Evolutionary conservation across 2,797 vertebrate genomes (phyloP).

Genomic region (Phylloscopus collybita): DNA sequence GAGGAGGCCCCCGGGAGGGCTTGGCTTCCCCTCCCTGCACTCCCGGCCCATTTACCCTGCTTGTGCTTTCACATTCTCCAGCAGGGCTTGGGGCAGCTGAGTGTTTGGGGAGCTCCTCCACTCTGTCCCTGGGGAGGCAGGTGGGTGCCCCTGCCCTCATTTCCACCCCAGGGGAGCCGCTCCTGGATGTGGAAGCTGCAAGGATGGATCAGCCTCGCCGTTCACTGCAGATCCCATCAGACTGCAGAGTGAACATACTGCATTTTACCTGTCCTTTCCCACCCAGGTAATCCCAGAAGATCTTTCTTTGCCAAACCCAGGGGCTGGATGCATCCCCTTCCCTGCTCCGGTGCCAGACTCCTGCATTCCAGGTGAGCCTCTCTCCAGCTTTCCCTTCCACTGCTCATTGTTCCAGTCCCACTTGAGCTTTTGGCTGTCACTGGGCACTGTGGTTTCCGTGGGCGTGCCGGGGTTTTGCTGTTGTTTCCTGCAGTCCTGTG

Average conservation of each 20-base stretch:
- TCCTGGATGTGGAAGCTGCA: neutral
- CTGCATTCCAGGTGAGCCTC: neutral
- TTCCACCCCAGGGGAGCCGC: rapidly evolving
- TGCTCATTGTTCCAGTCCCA: neutral
- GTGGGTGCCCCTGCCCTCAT: neutral
- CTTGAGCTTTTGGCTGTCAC: neutral
- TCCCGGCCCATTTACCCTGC: neutral
- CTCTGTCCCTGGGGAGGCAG: neutral
- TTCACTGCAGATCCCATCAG: neutral
- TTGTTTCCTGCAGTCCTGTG: rapidly evolving
- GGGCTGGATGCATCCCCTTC: neutral
- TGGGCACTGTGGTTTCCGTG: neutral
- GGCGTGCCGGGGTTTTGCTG: rapidly evolving
- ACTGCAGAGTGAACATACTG: neutral
- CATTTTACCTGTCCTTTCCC: neutral
- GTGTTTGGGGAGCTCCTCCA: rapidly evolving
- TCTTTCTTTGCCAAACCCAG: neutral
- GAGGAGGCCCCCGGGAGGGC: neutral
- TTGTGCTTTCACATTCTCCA: neutral
- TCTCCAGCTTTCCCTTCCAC: rapidly evolving
- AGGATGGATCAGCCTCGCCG: rapidly evolving
- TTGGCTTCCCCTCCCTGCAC: neutral
- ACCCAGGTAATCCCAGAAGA: neutral
- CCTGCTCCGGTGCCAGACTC: rapidly evolving
- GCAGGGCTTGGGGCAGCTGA: neutral